Conservation (phyloP, 2,888 invertebrate genomes). For the Plebejus argus region DNA sequence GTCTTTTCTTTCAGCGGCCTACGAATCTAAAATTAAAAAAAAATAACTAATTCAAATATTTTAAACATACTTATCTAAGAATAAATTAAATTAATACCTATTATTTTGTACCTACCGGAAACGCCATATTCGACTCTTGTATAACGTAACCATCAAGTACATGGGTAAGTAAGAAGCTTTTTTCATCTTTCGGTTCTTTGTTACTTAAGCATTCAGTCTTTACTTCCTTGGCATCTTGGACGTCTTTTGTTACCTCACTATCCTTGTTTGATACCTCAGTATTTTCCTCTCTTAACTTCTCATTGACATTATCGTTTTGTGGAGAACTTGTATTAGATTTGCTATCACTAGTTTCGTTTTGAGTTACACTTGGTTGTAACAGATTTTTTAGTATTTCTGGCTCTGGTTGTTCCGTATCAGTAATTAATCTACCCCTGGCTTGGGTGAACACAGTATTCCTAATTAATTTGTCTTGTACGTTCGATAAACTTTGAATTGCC, state of each 20-base stretch:
- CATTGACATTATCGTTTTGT: conserved; percentile 33
- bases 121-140: conserved; percentile 72
- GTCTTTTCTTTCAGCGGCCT: conserved; percentile 60
- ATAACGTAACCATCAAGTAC: conserved; percentile 73
- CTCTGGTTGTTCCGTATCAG: conserved; percentile 51
- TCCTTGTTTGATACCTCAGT: conserved; percentile 36
- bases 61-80: background rate
- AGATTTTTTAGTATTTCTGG: conserved; percentile 36
- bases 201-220: conserved; percentile 39
- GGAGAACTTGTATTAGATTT: conserved; percentile 35
- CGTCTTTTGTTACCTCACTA: conserved; percentile 39
- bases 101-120: conserved; percentile 61
- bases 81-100: background rate
- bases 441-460: conserved; percentile 71
- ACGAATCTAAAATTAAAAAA: conserved; percentile 54
- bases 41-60: conserved; percentile 16
- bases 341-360: background rate
- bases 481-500: conserved; percentile 29
- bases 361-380: conserved; percentile 36
- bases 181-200: conserved; percentile 46
- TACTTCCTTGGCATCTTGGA: conserved; percentile 42
- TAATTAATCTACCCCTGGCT: conserved; percentile 63
- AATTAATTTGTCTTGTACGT: conserved; percentile 60
- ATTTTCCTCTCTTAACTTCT: conserved; percentile 36
- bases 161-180: conserved; percentile 61